phyloP scores from a whole-genome alignment of 2,888 invertebrate species.

The Sturmia bella region DNA sequence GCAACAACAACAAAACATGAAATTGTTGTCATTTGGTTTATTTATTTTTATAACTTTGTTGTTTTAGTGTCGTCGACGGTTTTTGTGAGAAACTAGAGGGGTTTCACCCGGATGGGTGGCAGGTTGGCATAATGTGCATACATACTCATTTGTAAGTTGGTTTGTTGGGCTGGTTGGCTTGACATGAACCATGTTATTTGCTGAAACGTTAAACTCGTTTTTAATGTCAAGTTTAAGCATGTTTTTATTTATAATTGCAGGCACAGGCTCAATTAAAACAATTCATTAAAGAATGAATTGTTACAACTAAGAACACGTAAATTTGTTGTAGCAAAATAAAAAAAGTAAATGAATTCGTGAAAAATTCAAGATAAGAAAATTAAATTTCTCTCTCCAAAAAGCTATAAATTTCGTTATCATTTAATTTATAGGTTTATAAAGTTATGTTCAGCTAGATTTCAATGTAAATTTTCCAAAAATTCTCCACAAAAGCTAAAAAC shows the following conservation, averaged over 20 bases:
- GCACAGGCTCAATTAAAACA: constrained; percentile 57
- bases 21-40: constrained; percentile 46
- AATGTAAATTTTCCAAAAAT: no score
- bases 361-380: neutral
- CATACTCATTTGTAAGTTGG: constrained; percentile 44
- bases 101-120: neutral
- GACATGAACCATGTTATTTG: constrained; percentile 52
- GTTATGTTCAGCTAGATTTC: no score
- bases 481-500: no score
- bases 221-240: constrained; percentile 66
- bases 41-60: constrained; percentile 60
- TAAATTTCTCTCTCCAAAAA: neutral
- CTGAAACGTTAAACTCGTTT: constrained; percentile 57
- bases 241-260: constrained; percentile 65
- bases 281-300: constrained; percentile 44
- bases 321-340: constrained; percentile 3
- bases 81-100: neutral
- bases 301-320: neutral
- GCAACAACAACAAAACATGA: constrained; percentile 12
- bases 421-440: no score
- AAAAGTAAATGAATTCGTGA: neutral
- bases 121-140: constrained; percentile 8
- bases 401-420: no score
- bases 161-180: constrained; percentile 32
- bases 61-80: constrained; percentile 30